Evolutionary conservation across 1,140 invertebrate species (phyloP).

Genomic region (Ditylenchus dipsaci): DNA sequence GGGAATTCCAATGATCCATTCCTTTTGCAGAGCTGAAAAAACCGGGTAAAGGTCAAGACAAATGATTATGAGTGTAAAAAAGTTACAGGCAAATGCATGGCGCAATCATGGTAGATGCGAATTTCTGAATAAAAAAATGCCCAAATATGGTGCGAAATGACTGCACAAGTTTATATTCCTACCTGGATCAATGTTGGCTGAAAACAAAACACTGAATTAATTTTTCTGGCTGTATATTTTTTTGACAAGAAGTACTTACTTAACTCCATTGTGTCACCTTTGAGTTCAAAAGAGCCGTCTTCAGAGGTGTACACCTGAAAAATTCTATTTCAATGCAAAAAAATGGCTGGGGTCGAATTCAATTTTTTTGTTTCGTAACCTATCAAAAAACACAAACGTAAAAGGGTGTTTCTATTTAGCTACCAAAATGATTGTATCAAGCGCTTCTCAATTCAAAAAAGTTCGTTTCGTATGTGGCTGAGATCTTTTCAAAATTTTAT

Average conservation of each 20-base stretch:
- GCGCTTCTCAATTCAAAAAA: no score
- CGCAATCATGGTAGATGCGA: conserved; percentile 55
- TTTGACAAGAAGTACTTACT: conserved; percentile 6
- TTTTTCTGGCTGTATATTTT: no score
- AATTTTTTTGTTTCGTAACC: no score
- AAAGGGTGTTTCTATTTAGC: no score
- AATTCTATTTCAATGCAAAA: no score
- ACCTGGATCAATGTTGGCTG: conserved; percentile 50
- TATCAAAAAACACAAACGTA: no score
- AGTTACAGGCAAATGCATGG: conserved; percentile 39
- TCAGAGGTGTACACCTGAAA: conserved; percentile 30
- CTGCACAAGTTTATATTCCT: background rate
- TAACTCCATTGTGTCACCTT: conserved; percentile 50
- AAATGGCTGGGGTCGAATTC: no score
- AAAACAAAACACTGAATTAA: background rate
- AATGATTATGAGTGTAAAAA: conserved; percentile 7
- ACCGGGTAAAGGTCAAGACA: background rate
- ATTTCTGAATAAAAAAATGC: conserved; percentile 24
- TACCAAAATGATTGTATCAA: no score
- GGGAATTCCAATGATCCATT: conserved; percentile 57
- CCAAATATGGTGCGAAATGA: conserved; percentile 13
- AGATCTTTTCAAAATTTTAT: no score
- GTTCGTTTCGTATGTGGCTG: no score
- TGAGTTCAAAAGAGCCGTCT: conserved; percentile 44
- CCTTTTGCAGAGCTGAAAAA: conserved; percentile 54